Evolutionary conservation across 2,113 vertebrate species (phyloP).

Genomic region (Lipotes vexillifer): DNA sequence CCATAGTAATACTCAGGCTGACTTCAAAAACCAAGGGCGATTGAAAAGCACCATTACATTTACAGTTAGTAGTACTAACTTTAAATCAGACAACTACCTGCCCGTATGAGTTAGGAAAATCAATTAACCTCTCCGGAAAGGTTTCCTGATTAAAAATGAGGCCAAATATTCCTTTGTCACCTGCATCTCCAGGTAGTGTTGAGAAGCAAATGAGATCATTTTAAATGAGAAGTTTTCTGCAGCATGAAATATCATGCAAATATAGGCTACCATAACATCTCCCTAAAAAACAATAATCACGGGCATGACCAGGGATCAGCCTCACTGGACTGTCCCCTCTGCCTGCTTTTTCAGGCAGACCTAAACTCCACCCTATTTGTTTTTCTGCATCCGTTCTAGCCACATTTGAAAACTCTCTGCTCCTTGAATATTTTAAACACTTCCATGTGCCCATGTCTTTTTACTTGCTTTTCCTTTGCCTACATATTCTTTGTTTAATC

Average conservation of each 20-base stretch:
- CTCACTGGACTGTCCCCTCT: fast-evolving
- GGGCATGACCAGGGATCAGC: too few relatives aligned
- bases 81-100: background rate
- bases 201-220: background rate
- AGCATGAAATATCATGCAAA: background rate
- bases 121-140: background rate
- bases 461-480: background rate
- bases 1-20: background rate
- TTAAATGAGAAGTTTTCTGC: background rate
- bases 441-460: background rate
- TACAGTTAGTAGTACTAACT: background rate
- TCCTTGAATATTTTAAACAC: background rate
- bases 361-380: background rate
- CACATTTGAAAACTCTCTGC: background rate
- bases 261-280: background rate
- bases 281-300: background rate
- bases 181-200: background rate
- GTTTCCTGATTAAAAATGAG: background rate
- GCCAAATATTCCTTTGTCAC: background rate
- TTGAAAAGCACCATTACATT: background rate
- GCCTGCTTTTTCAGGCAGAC: fast-evolving
- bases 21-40: background rate
- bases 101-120: background rate
- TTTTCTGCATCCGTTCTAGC: background rate
- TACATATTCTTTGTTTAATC: background rate